phyloP scores from a whole-genome alignment of 2,113 vertebrate genomes.

The Hydropotes inermis region DNA sequence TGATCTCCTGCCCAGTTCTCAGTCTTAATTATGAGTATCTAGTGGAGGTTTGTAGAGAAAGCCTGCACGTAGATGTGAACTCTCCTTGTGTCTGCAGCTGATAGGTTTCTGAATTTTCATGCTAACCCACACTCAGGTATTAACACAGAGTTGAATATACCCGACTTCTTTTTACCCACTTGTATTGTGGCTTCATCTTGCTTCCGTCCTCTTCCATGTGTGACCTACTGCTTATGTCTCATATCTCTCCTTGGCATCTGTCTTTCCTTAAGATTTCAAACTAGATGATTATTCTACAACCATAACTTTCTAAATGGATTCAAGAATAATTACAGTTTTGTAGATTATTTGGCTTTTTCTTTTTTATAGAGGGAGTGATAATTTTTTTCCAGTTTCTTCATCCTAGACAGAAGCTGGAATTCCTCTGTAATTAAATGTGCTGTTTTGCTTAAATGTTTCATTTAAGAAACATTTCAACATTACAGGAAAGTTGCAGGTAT shows the following conservation, averaged over 20 bases:
- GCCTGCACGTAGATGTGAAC: neutral
- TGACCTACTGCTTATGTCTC: neutral
- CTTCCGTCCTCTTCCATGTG: neutral
- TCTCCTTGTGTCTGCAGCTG: neutral
- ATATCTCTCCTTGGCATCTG: neutral
- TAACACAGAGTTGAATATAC: neutral
- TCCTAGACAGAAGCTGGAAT: neutral
- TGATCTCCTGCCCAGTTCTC: neutral
- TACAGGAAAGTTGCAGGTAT: neutral
- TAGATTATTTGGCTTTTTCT: neutral
- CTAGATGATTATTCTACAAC: neutral
- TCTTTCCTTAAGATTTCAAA: neutral
- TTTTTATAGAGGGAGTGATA: neutral
- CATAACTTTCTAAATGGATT: neutral
- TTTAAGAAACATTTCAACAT: conserved; percentile 32
- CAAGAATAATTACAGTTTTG: neutral
- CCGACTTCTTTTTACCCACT: neutral
- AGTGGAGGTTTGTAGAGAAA: neutral
- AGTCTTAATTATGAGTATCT: neutral
- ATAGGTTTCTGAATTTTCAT: neutral
- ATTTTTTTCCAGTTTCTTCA: neutral
- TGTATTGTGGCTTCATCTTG: neutral
- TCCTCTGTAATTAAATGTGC: neutral
- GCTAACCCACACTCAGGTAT: neutral
- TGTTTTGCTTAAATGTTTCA: conserved; percentile 25